Conservation (phyloP, 2,888 invertebrate species). For the Nephrotoma flavescens region DNA sequence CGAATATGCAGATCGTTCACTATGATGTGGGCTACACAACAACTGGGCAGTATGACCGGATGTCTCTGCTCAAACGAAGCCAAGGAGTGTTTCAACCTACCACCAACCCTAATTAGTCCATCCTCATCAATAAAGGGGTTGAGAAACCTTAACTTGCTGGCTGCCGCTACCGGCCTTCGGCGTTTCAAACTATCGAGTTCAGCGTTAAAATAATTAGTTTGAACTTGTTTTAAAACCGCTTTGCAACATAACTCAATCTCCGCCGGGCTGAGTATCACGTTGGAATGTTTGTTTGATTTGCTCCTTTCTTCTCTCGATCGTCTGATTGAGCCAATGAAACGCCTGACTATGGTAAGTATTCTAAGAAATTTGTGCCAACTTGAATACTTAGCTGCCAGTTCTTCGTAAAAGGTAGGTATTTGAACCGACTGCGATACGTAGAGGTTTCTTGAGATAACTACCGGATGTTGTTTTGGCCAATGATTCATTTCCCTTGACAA, state of each 20-base stretch:
- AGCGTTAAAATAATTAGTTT: too few species aligned
- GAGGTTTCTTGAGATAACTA: too few species aligned
- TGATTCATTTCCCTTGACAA: too few species aligned
- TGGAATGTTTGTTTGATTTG: too few species aligned
- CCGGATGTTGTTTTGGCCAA: too few species aligned
- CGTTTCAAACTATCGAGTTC: too few species aligned
- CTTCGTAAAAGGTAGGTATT: too few species aligned
- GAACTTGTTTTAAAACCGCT: too few species aligned
- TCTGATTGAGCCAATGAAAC: background rate
- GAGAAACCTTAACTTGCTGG: constrained; percentile 4
- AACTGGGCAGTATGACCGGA: constrained; percentile 13
- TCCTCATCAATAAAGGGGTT: constrained; percentile 12
- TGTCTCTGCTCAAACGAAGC: constrained; percentile 11
- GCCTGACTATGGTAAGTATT: constrained; percentile 6
- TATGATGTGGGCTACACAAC: background rate
- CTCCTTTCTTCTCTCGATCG: background rate
- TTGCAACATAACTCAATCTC: background rate
- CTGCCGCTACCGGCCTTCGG: too few species aligned
- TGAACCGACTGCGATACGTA: background rate
- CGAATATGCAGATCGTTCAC: constrained; percentile 5
- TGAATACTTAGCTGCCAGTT: too few species aligned
- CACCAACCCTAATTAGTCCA: constrained; percentile 17
- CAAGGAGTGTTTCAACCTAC: constrained; percentile 13
- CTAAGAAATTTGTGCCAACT: constrained; percentile 10
- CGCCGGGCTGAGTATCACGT: too few species aligned